Evolutionary conservation across 2,888 invertebrate species (phyloP), one percentile per base, ranked within the genome.

Genomic region (Pterobdella sp.): DNA sequence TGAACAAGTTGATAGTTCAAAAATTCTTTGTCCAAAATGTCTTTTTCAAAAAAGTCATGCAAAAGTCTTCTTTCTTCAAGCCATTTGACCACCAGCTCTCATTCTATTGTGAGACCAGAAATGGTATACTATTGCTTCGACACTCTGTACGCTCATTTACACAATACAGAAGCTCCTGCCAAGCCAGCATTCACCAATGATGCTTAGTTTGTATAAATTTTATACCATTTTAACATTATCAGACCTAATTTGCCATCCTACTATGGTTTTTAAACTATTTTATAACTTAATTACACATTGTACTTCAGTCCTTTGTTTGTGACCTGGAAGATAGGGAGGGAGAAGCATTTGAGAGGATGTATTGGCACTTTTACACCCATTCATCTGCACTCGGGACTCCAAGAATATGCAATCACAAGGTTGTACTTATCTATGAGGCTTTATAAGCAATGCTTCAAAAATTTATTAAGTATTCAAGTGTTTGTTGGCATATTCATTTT

Each of bases 71-170:
- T 7, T 3, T 34, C 32, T 56, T 32, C 31, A 56, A 10, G 26
- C 2, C 3, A n/a, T 56, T 73, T 49, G 22, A 29, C 66, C 22
- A 35, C 36, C 66, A 31, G 29, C 18, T 66, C 72, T 76, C 77
- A 80, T 75, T 80, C 80, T 76, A 80, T 82, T 65, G 79, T 82
- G 52, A 77, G 79, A 74, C 78, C 81, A 56, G 95, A 96, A 85
- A 98, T 98, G 97, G 94, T 94, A 84, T 93, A 91, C 87, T 97
- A 92, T 87, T 98, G 98, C 88, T 98, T 97, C 87, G 97, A 98
- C 87, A 94, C 96, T 80, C 89, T 98, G 78, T 91, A 94, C 86
- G 90, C 90, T 85, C 93, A 95, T 86, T 88, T 98, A 81, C 91
- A 94, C 86, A 92, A 91, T 84, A 88, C 92, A 84, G 93, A 94